Evolutionary conservation across 2,113 vertebrate genomes (phyloP), one percentile per base, ranked within the genome.

Genomic region (Heliornis fulica): DNA sequence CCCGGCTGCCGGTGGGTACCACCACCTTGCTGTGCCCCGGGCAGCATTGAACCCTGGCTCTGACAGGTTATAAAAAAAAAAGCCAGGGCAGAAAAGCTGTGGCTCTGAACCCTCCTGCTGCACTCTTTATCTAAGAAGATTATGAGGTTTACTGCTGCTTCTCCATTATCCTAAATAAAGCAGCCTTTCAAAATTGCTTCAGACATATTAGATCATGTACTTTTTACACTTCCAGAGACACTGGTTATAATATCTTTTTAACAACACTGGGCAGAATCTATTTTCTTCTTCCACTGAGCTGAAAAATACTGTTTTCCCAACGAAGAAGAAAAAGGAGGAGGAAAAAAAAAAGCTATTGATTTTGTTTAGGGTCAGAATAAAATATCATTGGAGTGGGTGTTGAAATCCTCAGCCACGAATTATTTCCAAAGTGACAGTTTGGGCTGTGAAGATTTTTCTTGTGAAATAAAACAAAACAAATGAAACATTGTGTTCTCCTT

Each of bases 361-460:
- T 96, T 97, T 98, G 96, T 92, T 89, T 97, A 97, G 93, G 76
- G 95, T 97, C 97, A 79, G 86, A 98, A 96, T 96, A 97, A 97
- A 98, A 96, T 96, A 96, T 96, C 94, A 86, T 93, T 94, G 78
- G 87, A 93, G 78, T 65, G 89, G 90, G 94, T 95, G 91, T 95
- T 97, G 94, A 98, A 97, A 96, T 95, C 87, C 71, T 94, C 53
- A 95, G 71, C 94, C 85, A 94, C 92, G 63, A 89, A 94, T 94
- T 95, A 92, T 83, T 93, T 89, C 86, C 83, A 94, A 94, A 92
- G 96, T 95, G 96, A 96, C 86, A 88, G 96, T 89, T 89, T 85
- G 89, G 91, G 90, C 89, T 83, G 70, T 63, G 77, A 75, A 93
- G 93, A 87, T 70, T 82, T 89, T 90, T 89, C 93, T 83, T 87